phyloP scores from a whole-genome alignment of 1,140 invertebrate genomes.

The Myzus persicae region DNA sequence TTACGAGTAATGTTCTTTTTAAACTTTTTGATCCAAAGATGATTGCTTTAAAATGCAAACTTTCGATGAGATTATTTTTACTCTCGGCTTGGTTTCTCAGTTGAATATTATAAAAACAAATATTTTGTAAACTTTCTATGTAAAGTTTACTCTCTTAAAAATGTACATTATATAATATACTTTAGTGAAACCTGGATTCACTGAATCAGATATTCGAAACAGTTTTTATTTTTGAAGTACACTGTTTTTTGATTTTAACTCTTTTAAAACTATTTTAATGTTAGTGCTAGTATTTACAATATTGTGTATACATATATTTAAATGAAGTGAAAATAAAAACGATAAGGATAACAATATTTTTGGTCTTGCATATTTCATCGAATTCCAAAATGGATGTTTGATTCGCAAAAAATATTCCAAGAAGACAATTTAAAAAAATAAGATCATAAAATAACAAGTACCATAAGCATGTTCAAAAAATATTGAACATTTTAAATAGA shows the following conservation, averaged over 20 bases:
- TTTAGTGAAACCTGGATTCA: constrained; percentile 2
- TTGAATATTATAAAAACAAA: constrained; percentile 32
- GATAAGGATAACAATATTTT: neutral
- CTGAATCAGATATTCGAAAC: neutral
- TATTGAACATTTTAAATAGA: no score
- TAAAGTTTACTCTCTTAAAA: constrained; percentile 26
- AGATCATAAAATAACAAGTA: neutral
- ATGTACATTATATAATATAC: constrained; percentile 7
- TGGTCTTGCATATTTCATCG: neutral
- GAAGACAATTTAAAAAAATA: neutral
- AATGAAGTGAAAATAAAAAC: neutral
- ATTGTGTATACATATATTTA: neutral
- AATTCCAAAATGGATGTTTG: neutral
- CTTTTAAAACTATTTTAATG: neutral
- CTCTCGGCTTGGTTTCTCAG: neutral
- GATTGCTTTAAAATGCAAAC: constrained; percentile 21
- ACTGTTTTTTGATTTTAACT: neutral
- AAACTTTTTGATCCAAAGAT: constrained; percentile 27
- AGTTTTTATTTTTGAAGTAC: constrained; percentile 5
- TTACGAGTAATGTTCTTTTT: neutral
- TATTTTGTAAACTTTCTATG: constrained; percentile 34
- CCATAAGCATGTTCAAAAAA: no score
- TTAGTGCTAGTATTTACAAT: neutral
- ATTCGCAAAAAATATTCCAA: neutral
- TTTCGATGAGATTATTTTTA: constrained; percentile 13